Percentiles rank a stretch among this genome's conserved stretches.
Conservation (phyloP, 53 echinoderm and acorn worm species). For the Mesocentrotus franciscanus region DNA sequence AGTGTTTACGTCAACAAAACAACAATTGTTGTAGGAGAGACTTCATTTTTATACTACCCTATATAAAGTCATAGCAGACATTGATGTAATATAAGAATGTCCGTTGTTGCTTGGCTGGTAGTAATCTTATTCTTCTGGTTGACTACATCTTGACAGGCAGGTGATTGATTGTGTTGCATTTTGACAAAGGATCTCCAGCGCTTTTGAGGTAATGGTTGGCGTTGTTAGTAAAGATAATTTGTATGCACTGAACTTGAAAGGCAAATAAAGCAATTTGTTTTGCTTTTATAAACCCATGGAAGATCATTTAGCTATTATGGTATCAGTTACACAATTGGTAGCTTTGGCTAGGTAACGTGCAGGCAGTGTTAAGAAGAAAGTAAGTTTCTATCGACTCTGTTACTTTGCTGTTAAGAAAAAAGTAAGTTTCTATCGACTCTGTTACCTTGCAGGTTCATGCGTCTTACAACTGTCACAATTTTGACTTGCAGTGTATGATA, state of each 20-base stretch:
- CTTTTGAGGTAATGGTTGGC: background rate
- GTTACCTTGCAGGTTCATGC: background rate
- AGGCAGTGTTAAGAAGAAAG: background rate
- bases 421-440: background rate
- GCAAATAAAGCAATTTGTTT: conserved; percentile 41
- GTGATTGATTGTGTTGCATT: background rate
- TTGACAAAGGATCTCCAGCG: background rate
- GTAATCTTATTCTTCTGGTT: background rate
- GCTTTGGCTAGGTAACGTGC: no score
- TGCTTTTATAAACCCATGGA: conserved; percentile 5
- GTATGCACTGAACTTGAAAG: conserved; percentile 20
- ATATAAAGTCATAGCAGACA: background rate
- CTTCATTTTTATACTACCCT: background rate
- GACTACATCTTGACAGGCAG: background rate
- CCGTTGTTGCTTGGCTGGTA: background rate
- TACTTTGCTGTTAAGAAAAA: background rate
- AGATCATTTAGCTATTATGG: background rate
- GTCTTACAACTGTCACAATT: no score
- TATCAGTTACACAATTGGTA: background rate
- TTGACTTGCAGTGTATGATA: no score
- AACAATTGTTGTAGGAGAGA: background rate
- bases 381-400: background rate
- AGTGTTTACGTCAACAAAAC: background rate
- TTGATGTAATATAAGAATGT: background rate
- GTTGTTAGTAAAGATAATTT: background rate